Conservation (phyloP, 30 jellyfish, hydroid and myxozoan species). For the Aurelia aurita complex sp. Pacific region DNA sequence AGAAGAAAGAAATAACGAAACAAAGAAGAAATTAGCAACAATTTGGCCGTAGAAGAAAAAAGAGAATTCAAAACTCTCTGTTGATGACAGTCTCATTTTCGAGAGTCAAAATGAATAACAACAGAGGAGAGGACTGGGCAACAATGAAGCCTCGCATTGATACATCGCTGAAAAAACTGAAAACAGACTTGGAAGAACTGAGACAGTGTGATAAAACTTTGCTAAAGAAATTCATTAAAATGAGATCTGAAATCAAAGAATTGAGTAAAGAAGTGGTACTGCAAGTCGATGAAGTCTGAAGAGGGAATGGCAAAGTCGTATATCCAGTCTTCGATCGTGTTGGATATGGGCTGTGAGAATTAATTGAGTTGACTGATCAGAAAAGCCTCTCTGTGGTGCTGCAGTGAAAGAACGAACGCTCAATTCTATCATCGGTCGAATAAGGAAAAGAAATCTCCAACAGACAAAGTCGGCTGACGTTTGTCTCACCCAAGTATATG, state of each 20-base stretch:
- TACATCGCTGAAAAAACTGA: slow-evolving; percentile 27
- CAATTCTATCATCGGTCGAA: no score
- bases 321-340: no score
- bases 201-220: slow-evolving; percentile 35
- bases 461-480: no score
- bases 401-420: no score
- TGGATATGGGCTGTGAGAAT: no score
- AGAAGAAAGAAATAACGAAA: no score
- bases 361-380: no score
- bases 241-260: slow-evolving; percentile 60
- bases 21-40: not conserved
- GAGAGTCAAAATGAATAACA: slow-evolving; percentile 22
- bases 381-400: no score
- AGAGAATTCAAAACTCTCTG: no score
- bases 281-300: not conserved
- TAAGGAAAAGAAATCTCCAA: no score
- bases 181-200: slow-evolving; percentile 45
- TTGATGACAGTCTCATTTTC: not conserved
- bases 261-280: slow-evolving; percentile 37
- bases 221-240: slow-evolving; percentile 50
- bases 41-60: not conserved
- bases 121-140: slow-evolving; percentile 54
- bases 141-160: slow-evolving; percentile 62
- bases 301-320: no score
- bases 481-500: no score